A percentile compares a stretch with the other conserved stretches of the same genome.
Conservation (phyloP, 2,113 vertebrate species). For the Leptocoma aspasia region DNA sequence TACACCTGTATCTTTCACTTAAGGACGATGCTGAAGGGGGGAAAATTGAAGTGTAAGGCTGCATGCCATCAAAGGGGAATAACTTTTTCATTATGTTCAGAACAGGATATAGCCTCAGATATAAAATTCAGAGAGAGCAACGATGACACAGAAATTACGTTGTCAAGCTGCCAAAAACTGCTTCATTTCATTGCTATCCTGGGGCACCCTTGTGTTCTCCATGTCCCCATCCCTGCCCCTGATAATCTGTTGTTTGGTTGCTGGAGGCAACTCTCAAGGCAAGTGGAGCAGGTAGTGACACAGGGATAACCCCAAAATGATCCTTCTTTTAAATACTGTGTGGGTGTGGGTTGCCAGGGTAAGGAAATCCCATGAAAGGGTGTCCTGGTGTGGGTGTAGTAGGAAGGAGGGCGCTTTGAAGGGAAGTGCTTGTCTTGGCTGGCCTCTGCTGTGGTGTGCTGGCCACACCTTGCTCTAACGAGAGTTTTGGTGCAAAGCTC, state of each 20-base stretch:
- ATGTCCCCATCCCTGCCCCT: background rate
- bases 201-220: background rate
- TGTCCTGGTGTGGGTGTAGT: background rate
- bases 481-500: background rate
- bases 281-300: background rate
- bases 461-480: conserved; percentile 1
- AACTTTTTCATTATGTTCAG: background rate
- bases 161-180: background rate
- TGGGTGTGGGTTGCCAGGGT: background rate
- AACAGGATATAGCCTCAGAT: background rate
- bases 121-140: background rate
- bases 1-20: background rate
- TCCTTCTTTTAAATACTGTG: background rate
- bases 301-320: background rate
- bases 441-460: background rate
- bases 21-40: background rate
- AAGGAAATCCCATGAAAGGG: background rate
- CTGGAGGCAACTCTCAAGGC: background rate
- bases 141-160: background rate
- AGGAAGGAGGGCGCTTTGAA: background rate
- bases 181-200: background rate
- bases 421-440: background rate
- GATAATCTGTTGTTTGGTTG: background rate
- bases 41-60: background rate
- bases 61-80: accelerated